These are phyloP conservation scores for Microcebus griseorufus DNA, from an alignment of 2,113 vertebrate species.

Conservation along the genomic window DNA sequence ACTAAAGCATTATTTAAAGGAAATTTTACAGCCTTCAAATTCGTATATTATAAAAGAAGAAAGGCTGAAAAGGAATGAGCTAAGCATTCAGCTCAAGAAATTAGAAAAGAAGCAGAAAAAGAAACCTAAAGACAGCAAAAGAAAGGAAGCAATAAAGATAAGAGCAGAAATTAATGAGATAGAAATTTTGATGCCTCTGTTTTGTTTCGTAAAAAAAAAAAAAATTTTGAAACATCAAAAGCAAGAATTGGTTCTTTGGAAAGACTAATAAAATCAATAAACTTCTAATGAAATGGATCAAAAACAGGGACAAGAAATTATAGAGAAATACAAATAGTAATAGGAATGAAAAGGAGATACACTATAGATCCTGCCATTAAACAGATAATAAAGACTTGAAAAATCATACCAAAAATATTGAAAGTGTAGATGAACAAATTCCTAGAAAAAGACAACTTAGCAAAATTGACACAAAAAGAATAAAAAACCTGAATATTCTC, in stretches of 20 bases:
- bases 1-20: not conserved
- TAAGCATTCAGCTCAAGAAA: slow-evolving; percentile 15
- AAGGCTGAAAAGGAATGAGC: not conserved
- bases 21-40: not conserved
- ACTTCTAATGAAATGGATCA: not conserved
- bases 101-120: slow-evolving; percentile 7
- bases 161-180: slow-evolving; percentile 13
- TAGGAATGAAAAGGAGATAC: not conserved
- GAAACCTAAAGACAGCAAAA: not conserved
- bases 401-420: not conserved
- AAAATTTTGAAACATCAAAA: not conserved
- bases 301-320: not conserved
- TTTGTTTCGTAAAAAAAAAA: no score
- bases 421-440: slow-evolving; percentile 20
- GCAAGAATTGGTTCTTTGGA: not conserved
- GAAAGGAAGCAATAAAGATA: not conserved
- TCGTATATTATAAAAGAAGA: not conserved
- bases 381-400: not conserved
- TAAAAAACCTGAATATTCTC: slow-evolving; percentile 1
- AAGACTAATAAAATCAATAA: not conserved
- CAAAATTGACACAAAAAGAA: slow-evolving; percentile 22
- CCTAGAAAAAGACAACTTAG: not conserved
- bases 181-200: not conserved
- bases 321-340: not conserved
- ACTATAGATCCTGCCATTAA: not conserved